phyloP scores from a whole-genome alignment of 1,140 invertebrate genomes.

The Sycophila sp. region DNA sequence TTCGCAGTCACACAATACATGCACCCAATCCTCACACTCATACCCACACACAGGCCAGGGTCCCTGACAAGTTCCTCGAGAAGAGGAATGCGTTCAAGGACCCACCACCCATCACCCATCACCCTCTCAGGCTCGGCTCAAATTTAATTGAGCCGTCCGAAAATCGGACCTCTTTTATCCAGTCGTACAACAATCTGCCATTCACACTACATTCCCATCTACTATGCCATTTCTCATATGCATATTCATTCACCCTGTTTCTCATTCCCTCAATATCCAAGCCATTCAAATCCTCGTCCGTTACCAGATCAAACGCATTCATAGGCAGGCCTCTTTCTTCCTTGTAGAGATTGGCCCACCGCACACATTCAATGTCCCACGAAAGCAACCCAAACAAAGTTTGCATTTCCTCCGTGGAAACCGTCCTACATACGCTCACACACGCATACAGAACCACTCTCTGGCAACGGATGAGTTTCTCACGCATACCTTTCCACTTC shows the following conservation, averaged over 20 bases:
- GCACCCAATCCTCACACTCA: no score
- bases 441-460: slow-evolving; percentile 41
- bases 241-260: no score
- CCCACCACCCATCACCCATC: no score
- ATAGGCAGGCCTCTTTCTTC: slow-evolving; percentile 9
- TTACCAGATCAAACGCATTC: background rate
- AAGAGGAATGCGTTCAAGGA: no score
- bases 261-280: background rate
- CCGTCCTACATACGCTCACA: slow-evolving; percentile 47
- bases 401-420: slow-evolving; percentile 44
- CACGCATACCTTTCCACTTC: background rate
- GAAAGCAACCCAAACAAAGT: slow-evolving; percentile 5
- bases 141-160: no score
- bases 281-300: background rate
- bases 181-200: background rate
- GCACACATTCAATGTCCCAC: slow-evolving; percentile 29
- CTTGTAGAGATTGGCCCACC: slow-evolving; percentile 3
- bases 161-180: no score
- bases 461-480: slow-evolving; percentile 22
- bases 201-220: no score
- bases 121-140: no score
- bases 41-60: no score
- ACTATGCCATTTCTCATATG: no score
- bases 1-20: no score
- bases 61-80: no score